Conservation (phyloP, 2,888 invertebrate genomes). For the Sclerodermus sp. region DNA sequence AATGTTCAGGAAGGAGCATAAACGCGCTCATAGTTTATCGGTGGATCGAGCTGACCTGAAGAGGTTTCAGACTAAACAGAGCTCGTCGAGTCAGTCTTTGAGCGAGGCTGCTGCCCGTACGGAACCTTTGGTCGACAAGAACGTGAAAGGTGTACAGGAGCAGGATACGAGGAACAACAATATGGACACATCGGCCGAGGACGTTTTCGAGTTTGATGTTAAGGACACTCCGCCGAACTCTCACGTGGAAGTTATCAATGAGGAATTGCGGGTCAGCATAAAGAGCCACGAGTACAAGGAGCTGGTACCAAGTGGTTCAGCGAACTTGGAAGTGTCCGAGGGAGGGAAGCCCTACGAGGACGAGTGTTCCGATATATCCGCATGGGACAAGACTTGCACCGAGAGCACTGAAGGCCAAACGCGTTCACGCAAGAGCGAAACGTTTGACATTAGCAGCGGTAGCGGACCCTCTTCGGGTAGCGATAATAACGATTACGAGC, state of each 20-base stretch:
- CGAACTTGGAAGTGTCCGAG: conserved; percentile 15
- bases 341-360: conserved; percentile 34
- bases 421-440: conserved; percentile 44
- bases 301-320: conserved; percentile 16
- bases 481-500: conserved; percentile 46
- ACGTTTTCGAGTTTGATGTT: conserved; percentile 44
- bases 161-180: conserved; percentile 27
- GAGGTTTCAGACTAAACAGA: conserved; percentile 36
- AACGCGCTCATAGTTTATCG: conserved; percentile 58
- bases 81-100: conserved; percentile 48
- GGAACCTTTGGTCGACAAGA: conserved; percentile 14
- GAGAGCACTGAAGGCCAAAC: conserved; percentile 47
- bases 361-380: conserved; percentile 45
- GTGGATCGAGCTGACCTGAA: conserved; percentile 49
- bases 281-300: conserved; percentile 43
- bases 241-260: conserved; percentile 46
- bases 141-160: conserved; percentile 18
- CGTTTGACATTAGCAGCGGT: conserved; percentile 52
- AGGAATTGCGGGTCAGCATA: conserved; percentile 34
- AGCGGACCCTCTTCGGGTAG: conserved; percentile 47
- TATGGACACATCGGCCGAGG: conserved; percentile 46
- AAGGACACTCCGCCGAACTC: conserved; percentile 54
- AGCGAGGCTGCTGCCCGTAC: conserved; percentile 38
- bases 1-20: conserved; percentile 49
- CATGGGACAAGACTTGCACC: conserved; percentile 50